Conservation (phyloP, 2,113 vertebrate genomes). For the Ictalurus furcatus region DNA sequence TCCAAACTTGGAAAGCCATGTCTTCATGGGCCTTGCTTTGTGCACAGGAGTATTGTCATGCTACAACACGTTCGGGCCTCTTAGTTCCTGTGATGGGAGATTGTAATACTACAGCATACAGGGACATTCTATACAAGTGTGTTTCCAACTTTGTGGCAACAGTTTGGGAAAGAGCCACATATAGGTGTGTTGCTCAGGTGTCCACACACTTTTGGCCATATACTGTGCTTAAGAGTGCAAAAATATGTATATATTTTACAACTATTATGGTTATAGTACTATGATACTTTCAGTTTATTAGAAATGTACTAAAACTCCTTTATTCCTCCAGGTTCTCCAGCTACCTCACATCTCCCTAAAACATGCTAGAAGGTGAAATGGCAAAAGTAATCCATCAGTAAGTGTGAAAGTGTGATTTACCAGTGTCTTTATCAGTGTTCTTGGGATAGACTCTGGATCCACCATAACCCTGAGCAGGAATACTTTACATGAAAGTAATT, state of each 20-base stretch:
- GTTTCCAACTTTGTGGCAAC: background rate
- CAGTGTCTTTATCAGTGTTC: background rate
- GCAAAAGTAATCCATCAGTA: background rate
- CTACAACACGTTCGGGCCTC: background rate
- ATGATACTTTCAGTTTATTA: background rate
- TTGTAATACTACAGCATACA: background rate
- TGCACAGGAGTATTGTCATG: background rate
- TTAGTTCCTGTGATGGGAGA: background rate
- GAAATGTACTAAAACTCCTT: background rate
- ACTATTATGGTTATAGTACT: background rate
- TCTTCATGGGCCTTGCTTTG: background rate
- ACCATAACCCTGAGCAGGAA: background rate
- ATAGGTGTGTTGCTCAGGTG: background rate
- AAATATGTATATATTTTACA: background rate
- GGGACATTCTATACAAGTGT: background rate
- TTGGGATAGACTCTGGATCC: background rate
- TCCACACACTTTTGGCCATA: background rate
- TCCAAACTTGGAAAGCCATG: background rate
- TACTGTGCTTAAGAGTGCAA: background rate
- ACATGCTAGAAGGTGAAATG: background rate
- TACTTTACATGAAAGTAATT: background rate
- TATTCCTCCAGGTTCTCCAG: background rate
- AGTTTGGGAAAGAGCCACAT: background rate
- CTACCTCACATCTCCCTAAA: background rate
- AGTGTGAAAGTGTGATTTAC: background rate